These are phyloP conservation scores for Hesperia comma DNA, from an alignment of 2,888 invertebrate species.

Conservation along the genomic window DNA sequence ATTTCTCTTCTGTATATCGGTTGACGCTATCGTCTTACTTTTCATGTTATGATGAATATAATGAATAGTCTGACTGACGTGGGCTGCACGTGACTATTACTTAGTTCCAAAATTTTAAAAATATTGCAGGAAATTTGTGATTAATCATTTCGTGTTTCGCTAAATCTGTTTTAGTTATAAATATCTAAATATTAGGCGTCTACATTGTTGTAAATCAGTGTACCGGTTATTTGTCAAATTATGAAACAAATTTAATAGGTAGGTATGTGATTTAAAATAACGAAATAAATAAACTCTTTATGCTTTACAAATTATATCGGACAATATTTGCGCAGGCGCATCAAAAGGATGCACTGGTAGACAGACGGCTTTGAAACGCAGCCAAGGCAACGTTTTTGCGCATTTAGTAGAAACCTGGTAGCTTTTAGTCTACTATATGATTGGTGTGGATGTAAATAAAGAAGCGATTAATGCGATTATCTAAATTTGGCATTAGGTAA, in stretches of 20 bases:
- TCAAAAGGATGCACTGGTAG: background rate
- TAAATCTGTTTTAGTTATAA: too few species aligned
- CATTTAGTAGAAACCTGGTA: background rate
- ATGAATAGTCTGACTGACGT: constrained; percentile 48
- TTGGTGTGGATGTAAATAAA: constrained; percentile 27
- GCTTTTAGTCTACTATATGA: constrained; percentile 17
- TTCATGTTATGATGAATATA: constrained; percentile 46
- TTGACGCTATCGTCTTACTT: constrained; percentile 49
- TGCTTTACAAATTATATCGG: background rate
- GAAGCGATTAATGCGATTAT: constrained; percentile 44
- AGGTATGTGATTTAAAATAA: too few species aligned
- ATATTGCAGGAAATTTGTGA: constrained; percentile 3
- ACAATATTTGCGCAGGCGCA: background rate
- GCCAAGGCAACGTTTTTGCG: background rate
- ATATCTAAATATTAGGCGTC: too few species aligned
- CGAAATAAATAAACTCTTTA: too few species aligned
- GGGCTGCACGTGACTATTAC: constrained; percentile 48
- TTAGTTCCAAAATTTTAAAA: constrained; percentile 41
- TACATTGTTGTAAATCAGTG: too few species aligned
- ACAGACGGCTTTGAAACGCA: background rate
- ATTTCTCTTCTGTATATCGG: constrained; percentile 55
- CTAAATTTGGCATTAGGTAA: constrained; percentile 77
- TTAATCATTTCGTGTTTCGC: too few species aligned
- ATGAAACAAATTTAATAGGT: too few species aligned
- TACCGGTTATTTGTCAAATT: too few species aligned